Evolutionary conservation across 2,113 vertebrate species (phyloP).

Genomic region (Mus pahari): DNA sequence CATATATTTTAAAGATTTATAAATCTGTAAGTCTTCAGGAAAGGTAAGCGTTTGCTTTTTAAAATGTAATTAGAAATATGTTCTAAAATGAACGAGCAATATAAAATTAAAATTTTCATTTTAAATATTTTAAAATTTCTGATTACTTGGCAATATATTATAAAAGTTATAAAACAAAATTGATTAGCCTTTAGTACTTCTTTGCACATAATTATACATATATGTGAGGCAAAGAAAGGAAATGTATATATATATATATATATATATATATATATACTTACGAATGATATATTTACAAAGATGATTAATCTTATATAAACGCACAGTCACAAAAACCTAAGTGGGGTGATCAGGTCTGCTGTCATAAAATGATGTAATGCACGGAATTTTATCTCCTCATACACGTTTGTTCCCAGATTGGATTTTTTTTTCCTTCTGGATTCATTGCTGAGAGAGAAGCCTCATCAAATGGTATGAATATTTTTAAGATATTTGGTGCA

Average conservation of each 20-base stretch:
- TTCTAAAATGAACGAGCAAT: not conserved
- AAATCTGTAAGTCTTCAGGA: not conserved
- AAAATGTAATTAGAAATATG: not conserved
- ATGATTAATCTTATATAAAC: not conserved
- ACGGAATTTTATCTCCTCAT: not conserved
- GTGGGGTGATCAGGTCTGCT: not conserved
- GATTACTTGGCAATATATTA: not conserved
- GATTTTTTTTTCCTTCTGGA: not conserved
- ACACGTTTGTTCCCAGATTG: not conserved
- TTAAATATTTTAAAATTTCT: not conserved
- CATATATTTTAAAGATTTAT: not conserved
- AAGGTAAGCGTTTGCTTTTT: not conserved
- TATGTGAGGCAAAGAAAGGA: not conserved
- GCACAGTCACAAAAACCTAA: not conserved
- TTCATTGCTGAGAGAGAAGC: not conserved
- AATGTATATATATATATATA: not conserved
- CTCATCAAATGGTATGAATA: not conserved
- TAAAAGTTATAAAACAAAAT: not conserved
- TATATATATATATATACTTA: not conserved
- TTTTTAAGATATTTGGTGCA: constrained; percentile 20
- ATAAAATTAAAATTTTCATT: not conserved
- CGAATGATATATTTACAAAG: not conserved
- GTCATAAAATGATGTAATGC: not conserved
- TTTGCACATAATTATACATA: not conserved
- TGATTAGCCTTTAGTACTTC: not conserved